A percentile compares a stretch with the other conserved stretches of the same genome.
phyloP scores from a whole-genome alignment of 2,888 invertebrate species.

The Cephus pygmeus region DNA sequence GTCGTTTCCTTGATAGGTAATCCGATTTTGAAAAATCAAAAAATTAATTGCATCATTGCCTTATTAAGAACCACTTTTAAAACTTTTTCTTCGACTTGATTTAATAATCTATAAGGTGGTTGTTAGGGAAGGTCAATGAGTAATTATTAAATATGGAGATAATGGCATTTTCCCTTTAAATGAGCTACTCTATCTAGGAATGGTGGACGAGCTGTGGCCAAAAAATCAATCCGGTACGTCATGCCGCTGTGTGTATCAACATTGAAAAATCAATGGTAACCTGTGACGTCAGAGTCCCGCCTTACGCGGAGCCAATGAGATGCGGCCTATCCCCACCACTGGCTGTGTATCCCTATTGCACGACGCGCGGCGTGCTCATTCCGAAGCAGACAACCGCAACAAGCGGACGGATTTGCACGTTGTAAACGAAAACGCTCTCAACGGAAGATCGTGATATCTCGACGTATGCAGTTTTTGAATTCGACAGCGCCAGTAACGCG shows the following conservation, averaged over 20 bases:
- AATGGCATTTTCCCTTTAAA: neutral
- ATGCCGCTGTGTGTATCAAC: constrained; percentile 50
- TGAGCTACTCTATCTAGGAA: neutral
- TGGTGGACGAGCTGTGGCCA: constrained; percentile 19
- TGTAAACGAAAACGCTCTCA: neutral
- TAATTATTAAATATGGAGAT: neutral
- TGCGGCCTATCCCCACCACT: constrained; percentile 33
- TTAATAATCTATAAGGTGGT: neutral
- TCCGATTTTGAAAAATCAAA: no score
- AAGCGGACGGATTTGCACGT: constrained; percentile 37
- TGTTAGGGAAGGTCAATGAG: neutral
- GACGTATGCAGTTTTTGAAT: constrained; percentile 47
- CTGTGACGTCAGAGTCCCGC: constrained; percentile 63
- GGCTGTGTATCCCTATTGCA: constrained; percentile 43
- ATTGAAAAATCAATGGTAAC: constrained; percentile 63
- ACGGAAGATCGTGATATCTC: constrained; percentile 28
- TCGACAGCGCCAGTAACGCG: constrained; percentile 20
- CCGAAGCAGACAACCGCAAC: constrained; percentile 51
- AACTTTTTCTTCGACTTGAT: neutral
- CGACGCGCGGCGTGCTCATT: constrained; percentile 60
- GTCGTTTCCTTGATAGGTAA: neutral
- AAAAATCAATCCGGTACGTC: constrained; percentile 52
- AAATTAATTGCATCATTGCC: neutral
- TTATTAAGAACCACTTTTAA: neutral
- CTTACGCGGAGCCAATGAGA: constrained; percentile 53